phyloP scores from a whole-genome alignment of 2,113 vertebrate species.

The Romanogobio albipinnatus region DNA sequence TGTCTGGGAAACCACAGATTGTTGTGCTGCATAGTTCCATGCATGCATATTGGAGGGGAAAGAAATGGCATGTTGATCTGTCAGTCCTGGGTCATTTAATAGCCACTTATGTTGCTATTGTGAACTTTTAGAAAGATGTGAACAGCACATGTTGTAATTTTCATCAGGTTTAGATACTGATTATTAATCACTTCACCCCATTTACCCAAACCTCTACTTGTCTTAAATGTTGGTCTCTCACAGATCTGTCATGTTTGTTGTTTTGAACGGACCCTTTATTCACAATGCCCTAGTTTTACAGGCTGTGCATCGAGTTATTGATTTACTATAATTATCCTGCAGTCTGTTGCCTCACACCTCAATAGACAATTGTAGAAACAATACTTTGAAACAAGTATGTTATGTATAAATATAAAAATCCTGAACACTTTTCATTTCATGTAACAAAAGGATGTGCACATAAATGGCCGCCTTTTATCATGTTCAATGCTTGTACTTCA shows the following conservation, averaged over 20 bases:
- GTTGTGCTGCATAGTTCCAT: neutral
- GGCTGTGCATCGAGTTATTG: neutral
- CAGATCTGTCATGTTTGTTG: neutral
- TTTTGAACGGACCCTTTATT: neutral
- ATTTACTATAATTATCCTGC: constrained; percentile 8
- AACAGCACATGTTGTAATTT: neutral
- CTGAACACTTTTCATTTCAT: neutral
- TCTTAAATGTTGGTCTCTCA: too few species aligned
- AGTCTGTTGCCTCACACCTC: neutral
- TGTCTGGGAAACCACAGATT: too few species aligned
- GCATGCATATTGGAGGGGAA: neutral
- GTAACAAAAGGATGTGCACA: neutral
- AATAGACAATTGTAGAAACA: neutral
- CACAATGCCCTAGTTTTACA: neutral
- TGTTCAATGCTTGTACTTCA: neutral
- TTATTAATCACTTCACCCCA: neutral
- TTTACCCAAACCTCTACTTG: neutral
- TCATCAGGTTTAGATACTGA: neutral
- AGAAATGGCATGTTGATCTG: neutral
- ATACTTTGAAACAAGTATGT: neutral
- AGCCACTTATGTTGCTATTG: neutral
- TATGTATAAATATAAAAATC: neutral
- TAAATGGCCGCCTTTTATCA: neutral
- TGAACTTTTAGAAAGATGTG: too few species aligned
- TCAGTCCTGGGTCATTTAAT: neutral